Percentiles rank a stretch among this genome's conserved stretches.
phyloP scores from a whole-genome alignment of 2,888 invertebrate species.

The Choristoneura rosaceana region DNA sequence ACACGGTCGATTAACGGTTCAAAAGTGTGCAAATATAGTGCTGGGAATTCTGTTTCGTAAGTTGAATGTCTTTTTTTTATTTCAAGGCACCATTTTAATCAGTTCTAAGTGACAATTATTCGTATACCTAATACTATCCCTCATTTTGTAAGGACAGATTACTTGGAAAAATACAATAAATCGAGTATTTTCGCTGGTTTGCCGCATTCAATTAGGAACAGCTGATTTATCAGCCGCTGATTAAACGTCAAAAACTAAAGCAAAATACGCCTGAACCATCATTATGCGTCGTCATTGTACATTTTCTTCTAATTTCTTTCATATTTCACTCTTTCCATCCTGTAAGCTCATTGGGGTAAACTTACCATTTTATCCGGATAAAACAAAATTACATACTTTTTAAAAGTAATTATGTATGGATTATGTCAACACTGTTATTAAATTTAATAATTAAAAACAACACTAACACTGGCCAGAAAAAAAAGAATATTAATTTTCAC shows the following conservation, averaged over 20 bases:
- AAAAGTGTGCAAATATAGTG: constrained; percentile 68
- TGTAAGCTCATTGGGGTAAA: neutral
- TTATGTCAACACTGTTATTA: constrained; percentile 50
- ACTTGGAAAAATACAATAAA: neutral
- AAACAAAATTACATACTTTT: neutral
- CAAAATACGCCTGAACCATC: constrained; percentile 30
- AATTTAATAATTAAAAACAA: constrained; percentile 42
- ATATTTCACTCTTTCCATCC: neutral
- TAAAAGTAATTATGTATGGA: neutral
- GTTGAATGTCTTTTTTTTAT: constrained; percentile 57
- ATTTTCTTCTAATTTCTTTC: constrained; percentile 1
- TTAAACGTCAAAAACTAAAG: constrained; percentile 56
- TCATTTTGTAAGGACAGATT: constrained; percentile 44
- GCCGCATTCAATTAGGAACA: constrained; percentile 52
- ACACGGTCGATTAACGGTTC: constrained; percentile 50
- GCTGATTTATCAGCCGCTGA: constrained; percentile 65
- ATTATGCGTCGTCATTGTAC: neutral
- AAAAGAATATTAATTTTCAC: neutral
- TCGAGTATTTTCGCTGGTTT: neutral
- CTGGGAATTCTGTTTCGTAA: constrained; percentile 76
- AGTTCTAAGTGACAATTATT: constrained; percentile 58
- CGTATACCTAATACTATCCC: constrained; percentile 47
- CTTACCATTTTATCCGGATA: neutral
- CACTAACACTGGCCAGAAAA: constrained; percentile 14
- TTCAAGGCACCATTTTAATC: constrained; percentile 64